Evolutionary conservation across 64 coral and sea anemone species (phyloP).

Genomic region (Catalaphyllia jardinei): DNA sequence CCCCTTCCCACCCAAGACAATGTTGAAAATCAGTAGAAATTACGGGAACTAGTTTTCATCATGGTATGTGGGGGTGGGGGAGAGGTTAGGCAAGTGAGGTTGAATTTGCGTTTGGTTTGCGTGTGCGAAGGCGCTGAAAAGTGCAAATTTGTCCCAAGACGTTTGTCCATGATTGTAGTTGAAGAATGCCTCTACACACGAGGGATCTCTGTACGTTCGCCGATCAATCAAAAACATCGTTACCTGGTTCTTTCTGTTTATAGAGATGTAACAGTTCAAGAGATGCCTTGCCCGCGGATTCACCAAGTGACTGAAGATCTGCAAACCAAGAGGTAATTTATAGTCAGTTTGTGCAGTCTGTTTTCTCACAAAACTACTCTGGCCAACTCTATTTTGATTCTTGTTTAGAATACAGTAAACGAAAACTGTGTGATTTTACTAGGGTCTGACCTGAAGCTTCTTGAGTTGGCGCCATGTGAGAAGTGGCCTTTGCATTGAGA

Average conservation of each 20-base stretch:
- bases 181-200: background rate
- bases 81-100: too few species aligned
- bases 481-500: slow-evolving; percentile 69
- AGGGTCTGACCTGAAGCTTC: slow-evolving; percentile 62
- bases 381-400: background rate
- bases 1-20: too few species aligned
- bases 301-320: slow-evolving; percentile 35
- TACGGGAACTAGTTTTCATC: too few species aligned
- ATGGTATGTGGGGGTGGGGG: too few species aligned
- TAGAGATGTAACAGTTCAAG: slow-evolving; percentile 52
- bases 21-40: too few species aligned
- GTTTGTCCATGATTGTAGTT: too few species aligned
- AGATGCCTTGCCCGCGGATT: slow-evolving; percentile 54
- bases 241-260: slow-evolving; percentile 31
- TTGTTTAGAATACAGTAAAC: background rate
- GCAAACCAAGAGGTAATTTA: background rate
- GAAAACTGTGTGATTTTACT: background rate
- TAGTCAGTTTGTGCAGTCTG: background rate
- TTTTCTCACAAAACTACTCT: too few species aligned
- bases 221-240: background rate
- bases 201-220: background rate
- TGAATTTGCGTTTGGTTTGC: too few species aligned
- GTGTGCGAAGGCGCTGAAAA: too few species aligned
- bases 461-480: slow-evolving; percentile 82
- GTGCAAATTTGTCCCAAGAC: too few species aligned